Evolutionary conservation across 2,888 invertebrate genomes (phyloP), one percentile per base, ranked within the genome.

Genomic region (Ferrisia virgata): DNA sequence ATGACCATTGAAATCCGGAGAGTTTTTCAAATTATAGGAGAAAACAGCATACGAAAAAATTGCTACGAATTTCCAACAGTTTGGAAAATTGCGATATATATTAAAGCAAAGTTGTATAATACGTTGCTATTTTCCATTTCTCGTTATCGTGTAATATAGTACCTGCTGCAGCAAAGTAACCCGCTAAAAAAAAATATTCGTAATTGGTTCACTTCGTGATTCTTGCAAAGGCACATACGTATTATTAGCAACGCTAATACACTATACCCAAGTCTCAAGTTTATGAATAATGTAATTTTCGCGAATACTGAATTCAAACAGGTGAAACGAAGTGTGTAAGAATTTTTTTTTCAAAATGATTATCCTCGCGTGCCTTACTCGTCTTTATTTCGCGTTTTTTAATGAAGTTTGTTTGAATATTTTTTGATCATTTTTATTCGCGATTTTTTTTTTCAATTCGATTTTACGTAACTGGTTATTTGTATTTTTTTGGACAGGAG

Each of bases 91-190:
- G 72, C 72, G 36, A 33, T 76, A 76, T 76, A 76, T 36, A 76
- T 76, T 76, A 76, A 76, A 36, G 72, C 36, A 22, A 76, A 76
- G 72, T 76, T 76, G n/a, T n/a, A n/a, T n/a, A n/a, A 76, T 76
- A 76, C 36, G 25, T 36, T 36, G 36, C 72, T 72, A 76, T 76
- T 64, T 64, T 76, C 72, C 72, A 76, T 76, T 76, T 76, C 72
- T 76, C 72, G 72, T 76, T 76, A 76, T 76, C 72, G 36, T n/a
- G 72, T 76, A 76, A 76, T 76, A 76, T 76, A 36, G 36, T 36
- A 76, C 33, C 15, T 28, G 28, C n/a, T n/a, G 18, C n/a, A 64
- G 25, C 11, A 1, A 64, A 15, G 64, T 64, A 64, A 64, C 25
- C 31, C 9, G 64, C 15, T 64, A 22, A 43, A 64, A 64, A n/a